Evolutionary conservation across 53 echinoderm and acorn worm genomes (phyloP), one percentile per base, ranked within the genome.

Genomic region (Crossaster papposus): DNA sequence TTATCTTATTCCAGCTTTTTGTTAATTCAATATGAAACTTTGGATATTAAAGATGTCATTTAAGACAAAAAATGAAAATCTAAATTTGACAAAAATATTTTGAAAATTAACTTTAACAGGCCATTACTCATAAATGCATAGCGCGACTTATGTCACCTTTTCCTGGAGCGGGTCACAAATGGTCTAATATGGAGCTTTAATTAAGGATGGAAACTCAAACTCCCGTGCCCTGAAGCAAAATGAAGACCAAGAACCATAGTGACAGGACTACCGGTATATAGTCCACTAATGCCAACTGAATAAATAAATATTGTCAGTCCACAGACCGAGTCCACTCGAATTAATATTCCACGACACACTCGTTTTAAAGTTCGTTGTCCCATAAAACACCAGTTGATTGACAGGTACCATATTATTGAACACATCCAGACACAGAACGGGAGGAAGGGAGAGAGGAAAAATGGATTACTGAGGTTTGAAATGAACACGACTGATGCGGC

Each of bases 331-430:
- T 0, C 5, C 20, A 24, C 10, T 24, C 14, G 29, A 20, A 51
- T 4, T 78, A 44, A 78, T 28, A 78, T 44, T 78, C 79, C 32
- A 36, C 35, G 75, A 28, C 75, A 51, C 26, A 78, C 35, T 12
- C 50, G 51, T 36, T n/a, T 0, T 44, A 78, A 78, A 78, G 24
- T 52, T 78, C 51, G 18, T 78, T 26, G 7, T 2, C 28, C 50
- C 51, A 4, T 24, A 50, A 38, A 83, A 36, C 34, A n/a, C 1
- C 44, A 44, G 7, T 1, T 83, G 83, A 83, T 83, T 70, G 83
- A 70, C 83, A 83, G 83, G 28, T 32, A 8, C 36, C 33, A 54
- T 73, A 85, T 85, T 73, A 85, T 72, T 54, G 85, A 85, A 53
- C 52, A 53, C 17, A 79, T 28, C 62, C 79, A 23, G 30, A 51